Evolutionary conservation across 2,888 invertebrate species (phyloP).

Genomic region (Orthosia gracilis): DNA sequence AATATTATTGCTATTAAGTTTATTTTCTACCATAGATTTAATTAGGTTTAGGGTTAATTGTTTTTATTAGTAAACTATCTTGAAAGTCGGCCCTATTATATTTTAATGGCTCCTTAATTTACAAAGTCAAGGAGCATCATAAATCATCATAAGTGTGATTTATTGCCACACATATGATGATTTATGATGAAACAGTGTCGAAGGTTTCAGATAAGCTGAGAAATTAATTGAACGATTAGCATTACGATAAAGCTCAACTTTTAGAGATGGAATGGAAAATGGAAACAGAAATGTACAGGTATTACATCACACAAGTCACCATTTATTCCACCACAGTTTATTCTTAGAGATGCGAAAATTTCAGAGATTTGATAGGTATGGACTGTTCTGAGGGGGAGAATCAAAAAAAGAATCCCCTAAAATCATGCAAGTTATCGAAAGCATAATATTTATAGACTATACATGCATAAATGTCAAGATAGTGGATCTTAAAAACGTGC

Average conservation of each 20-base stretch:
- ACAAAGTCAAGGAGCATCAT: neutral
- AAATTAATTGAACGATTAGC: conserved; percentile 10
- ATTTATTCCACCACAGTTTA: too few species aligned
- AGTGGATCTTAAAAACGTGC: too few species aligned
- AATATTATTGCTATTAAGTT: neutral
- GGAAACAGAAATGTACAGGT: too few species aligned
- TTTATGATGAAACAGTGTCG: conserved; percentile 10
- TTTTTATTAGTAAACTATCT: conserved; percentile 5
- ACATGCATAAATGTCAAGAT: too few species aligned
- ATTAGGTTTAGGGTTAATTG: conserved; percentile 8
- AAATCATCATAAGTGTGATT: too few species aligned
- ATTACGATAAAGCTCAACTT: conserved; percentile 6
- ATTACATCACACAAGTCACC: too few species aligned
- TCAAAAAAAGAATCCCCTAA: too few species aligned
- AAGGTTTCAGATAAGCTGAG: conserved; percentile 18
- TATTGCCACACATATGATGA: conserved; percentile 18
- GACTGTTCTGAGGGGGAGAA: too few species aligned
- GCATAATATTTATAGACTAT: too few species aligned
- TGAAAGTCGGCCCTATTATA: conserved; percentile 21
- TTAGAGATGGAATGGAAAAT: neutral
- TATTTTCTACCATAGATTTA: neutral
- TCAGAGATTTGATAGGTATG: too few species aligned
- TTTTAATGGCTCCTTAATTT: conserved; percentile 23
- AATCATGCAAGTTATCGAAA: too few species aligned
- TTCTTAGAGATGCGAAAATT: too few species aligned